A percentile compares a stretch with the other conserved stretches of the same genome.
Conservation (phyloP, 2,113 vertebrate species). For the Anhinga rufa region DNA sequence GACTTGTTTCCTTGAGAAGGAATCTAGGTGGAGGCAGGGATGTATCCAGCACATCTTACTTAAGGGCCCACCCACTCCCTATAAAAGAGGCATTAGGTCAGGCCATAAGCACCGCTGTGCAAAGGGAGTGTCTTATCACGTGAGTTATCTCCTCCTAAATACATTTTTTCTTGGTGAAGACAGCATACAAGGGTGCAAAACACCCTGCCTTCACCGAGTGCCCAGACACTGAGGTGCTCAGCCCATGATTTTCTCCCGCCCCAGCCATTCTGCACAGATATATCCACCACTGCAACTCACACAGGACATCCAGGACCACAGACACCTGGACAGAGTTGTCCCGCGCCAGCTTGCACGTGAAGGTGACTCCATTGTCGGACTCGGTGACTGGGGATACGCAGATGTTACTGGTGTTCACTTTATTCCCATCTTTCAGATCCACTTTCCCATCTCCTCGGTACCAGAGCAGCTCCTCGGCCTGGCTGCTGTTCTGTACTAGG, state of each 20-base stretch:
- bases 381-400: constrained; percentile 61
- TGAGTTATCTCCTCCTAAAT: not conserved
- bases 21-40: constrained; percentile 19
- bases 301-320: constrained; percentile 68
- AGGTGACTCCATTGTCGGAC: constrained; percentile 62
- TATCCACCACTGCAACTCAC: constrained; percentile 56
- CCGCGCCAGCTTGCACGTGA: constrained; percentile 67
- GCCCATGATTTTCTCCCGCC: not conserved
- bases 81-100: not conserved
- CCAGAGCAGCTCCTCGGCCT: constrained; percentile 71
- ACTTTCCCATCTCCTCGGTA: constrained; percentile 49
- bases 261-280: not conserved
- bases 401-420: constrained; percentile 69
- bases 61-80: constrained; percentile 8
- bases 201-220: not conserved
- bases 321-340: constrained; percentile 54
- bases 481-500: constrained; percentile 38
- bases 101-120: not conserved
- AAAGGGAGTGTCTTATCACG: constrained; percentile 15
- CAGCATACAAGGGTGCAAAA: not conserved
- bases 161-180: constrained; percentile 18
- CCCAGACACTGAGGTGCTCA: not conserved
- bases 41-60: not conserved
- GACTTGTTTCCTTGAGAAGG: not conserved
- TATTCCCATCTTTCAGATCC: constrained; percentile 63